phyloP scores from a whole-genome alignment of 2,797 vertebrate genomes.

The Sebastiscus albofasciatus region DNA sequence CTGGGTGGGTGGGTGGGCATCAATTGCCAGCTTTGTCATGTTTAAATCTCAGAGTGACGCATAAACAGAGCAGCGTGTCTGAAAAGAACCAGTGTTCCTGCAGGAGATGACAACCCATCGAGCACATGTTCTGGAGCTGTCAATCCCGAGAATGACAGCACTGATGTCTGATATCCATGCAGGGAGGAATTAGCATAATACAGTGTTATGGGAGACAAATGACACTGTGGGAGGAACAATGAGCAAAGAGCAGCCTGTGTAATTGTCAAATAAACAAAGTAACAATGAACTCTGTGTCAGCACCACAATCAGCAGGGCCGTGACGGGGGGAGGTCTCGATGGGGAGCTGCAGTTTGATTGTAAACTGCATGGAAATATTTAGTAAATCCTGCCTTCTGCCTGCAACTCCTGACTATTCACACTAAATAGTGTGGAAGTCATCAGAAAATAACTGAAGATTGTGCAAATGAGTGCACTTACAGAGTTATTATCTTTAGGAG shows the following conservation, averaged over 20 bases:
- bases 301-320: constrained; percentile 17
- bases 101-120: constrained; percentile 47
- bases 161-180: constrained; percentile 53
- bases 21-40: constrained; percentile 22
- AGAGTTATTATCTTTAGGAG: neutral
- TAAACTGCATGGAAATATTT: constrained; percentile 1
- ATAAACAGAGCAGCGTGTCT: constrained; percentile 37
- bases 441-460: neutral
- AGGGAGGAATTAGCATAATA: constrained; percentile 60
- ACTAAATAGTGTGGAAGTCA: neutral
- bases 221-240: constrained; percentile 56
- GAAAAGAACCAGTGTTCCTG: constrained; percentile 52
- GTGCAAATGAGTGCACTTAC: neutral
- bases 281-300: constrained; percentile 35
- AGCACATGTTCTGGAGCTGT: constrained; percentile 51
- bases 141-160: constrained; percentile 46
- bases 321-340: constrained; percentile 8
- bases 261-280: constrained; percentile 54
- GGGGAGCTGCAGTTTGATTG: constrained; percentile 20
- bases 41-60: constrained; percentile 36
- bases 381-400: constrained; percentile 2
- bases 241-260: constrained; percentile 31
- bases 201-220: constrained; percentile 49
- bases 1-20: neutral
- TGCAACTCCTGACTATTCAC: neutral